phyloP scores from a whole-genome alignment of 2,888 invertebrate genomes.

The Smittia sp. region DNA sequence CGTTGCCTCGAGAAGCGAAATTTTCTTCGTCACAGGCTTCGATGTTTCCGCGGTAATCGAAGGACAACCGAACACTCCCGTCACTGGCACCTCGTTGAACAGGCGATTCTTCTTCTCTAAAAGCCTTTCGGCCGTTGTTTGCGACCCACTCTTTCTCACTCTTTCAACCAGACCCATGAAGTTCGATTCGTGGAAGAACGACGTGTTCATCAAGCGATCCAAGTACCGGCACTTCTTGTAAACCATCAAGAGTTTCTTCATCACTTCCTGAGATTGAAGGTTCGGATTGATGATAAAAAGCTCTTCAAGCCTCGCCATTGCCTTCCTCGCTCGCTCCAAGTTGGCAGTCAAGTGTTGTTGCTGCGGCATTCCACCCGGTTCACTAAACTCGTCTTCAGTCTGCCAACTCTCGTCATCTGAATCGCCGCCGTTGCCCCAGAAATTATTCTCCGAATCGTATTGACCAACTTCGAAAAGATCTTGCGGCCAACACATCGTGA shows the following conservation, averaged over 20 bases:
- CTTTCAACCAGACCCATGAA: conserved; percentile 73
- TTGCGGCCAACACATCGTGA: conserved; percentile 89
- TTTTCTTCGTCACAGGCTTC: conserved; percentile 35
- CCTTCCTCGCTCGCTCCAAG: conserved; percentile 71
- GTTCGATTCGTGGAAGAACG: conserved; percentile 80
- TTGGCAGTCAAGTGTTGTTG: conserved; percentile 67
- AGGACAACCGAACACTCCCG: neutral
- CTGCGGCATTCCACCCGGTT: conserved; percentile 49
- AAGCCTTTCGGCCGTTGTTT: conserved; percentile 63
- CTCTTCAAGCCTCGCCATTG: conserved; percentile 72
- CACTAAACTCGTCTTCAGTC: conserved; percentile 66
- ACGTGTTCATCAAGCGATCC: conserved; percentile 80
- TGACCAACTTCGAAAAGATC: conserved; percentile 78
- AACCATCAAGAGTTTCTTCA: conserved; percentile 74
- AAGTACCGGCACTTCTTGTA: conserved; percentile 84
- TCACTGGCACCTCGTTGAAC: conserved; percentile 45
- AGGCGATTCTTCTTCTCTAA: conserved; percentile 66
- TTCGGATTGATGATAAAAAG: conserved; percentile 75
- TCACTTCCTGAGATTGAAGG: conserved; percentile 71
- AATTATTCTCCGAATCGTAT: conserved; percentile 72
- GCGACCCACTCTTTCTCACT: conserved; percentile 69
- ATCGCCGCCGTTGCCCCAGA: conserved; percentile 69
- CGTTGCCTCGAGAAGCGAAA: conserved; percentile 30
- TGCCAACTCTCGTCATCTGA: conserved; percentile 73
- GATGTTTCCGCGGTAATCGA: neutral